A percentile compares a stretch with the other conserved stretches of the same genome.
Evolutionary conservation across 2,888 invertebrate genomes (phyloP).

Genomic region (Nomada fucata): DNA sequence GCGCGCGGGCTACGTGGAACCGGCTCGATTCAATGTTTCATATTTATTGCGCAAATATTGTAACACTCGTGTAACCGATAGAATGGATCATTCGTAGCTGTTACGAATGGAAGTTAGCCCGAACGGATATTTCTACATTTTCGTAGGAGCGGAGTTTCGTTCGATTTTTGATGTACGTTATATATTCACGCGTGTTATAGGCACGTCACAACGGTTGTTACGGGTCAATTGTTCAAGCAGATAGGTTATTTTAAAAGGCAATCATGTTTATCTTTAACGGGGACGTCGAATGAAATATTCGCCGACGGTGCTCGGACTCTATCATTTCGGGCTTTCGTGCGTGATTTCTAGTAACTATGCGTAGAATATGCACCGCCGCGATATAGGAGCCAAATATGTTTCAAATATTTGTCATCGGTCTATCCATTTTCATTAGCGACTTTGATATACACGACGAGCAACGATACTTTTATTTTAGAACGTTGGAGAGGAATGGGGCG

Average conservation of each 20-base stretch:
- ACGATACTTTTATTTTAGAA: background rate
- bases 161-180: background rate
- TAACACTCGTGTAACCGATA: background rate
- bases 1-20: background rate
- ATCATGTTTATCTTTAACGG: background rate
- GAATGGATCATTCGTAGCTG: background rate
- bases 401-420: no score
- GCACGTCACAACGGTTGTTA: background rate
- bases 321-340: background rate
- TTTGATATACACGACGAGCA: background rate
- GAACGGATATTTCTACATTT: background rate
- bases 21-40: background rate
- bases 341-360: no score
- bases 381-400: no score
- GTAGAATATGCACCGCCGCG: no score
- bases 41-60: background rate
- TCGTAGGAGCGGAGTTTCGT: background rate
- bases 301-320: background rate
- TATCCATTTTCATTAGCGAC: no score
- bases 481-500: background rate
- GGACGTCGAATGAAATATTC: background rate
- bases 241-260: background rate
- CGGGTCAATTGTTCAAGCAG: background rate
- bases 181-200: background rate
- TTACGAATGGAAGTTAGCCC: background rate